Percentiles rank a stretch among this genome's conserved stretches.
Conservation (phyloP, 2,113 vertebrate species). For the rabbit (Oryctolagus cuniculus) region mOryCun1.1 NC_091442.1:31645001-31645500, state of each 20-base stretch:
- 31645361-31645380: background rate
- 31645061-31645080: background rate
- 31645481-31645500: background rate
- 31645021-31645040: background rate
- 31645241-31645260: background rate
- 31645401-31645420: background rate
- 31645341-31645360: slow-evolving; percentile 1
- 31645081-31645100: background rate
- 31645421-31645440: background rate
- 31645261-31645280: background rate
- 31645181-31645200: background rate
- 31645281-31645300: slow-evolving; percentile 5
- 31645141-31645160: background rate
- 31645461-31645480: slow-evolving; percentile 16
- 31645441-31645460: slow-evolving; percentile 2
- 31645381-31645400: background rate
- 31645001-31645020: background rate
- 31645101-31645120: background rate
- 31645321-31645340: background rate
- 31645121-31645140: background rate
- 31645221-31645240: background rate
- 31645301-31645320: background rate
- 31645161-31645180: background rate
- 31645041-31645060: background rate
- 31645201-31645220: background rate